Base-by-base conservation (phyloP, 2,113 vertebrate genomes). In the Jaculus jaculus region DNA sequence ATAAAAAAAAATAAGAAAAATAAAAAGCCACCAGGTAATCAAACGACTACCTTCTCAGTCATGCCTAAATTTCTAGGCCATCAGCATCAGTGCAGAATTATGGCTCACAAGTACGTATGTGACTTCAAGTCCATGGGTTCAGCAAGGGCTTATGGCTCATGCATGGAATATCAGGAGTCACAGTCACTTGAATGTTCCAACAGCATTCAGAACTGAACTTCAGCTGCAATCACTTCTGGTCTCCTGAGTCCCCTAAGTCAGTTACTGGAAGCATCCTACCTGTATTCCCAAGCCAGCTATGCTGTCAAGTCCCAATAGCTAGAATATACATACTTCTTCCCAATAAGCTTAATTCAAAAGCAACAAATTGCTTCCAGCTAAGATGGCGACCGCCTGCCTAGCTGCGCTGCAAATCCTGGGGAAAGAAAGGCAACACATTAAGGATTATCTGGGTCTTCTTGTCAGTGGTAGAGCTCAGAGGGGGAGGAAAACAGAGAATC, bases 341-440 rank as follows among this genome's bases (percentile, higher is more conserved):
- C 24, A 39, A 80, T 20, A 93, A 87, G 81, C 87, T 34, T 66
- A 80, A 75, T 51, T 88, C 26, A 79, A 85, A 83, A 86, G n/a
- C 30, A 74, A 77, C n/a, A 54, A 8, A 78, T 85, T 28, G n/a
- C n/a, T n/a, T n/a, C n/a, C n/a, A n/a, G n/a, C n/a, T n/a, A n/a
- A n/a, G n/a, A n/a, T n/a, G n/a, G n/a, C n/a, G n/a, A n/a, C n/a
- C n/a, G n/a, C n/a, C n/a, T n/a, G n/a, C n/a, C n/a, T n/a, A n/a
- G n/a, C n/a, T n/a, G n/a, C n/a, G n/a, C n/a, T n/a, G n/a, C n/a
- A n/a, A n/a, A n/a, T n/a, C n/a, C n/a, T n/a, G n/a, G n/a, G n/a
- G n/a, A n/a, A n/a, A n/a, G n/a, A n/a, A n/a, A n/a, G n/a, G n/a
- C n/a, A n/a, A n/a, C n/a, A n/a, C n/a, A n/a, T n/a, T n/a, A n/a